Conservation (phyloP, 1,140 invertebrate genomes). For the Drosophila takahashii region DNA sequence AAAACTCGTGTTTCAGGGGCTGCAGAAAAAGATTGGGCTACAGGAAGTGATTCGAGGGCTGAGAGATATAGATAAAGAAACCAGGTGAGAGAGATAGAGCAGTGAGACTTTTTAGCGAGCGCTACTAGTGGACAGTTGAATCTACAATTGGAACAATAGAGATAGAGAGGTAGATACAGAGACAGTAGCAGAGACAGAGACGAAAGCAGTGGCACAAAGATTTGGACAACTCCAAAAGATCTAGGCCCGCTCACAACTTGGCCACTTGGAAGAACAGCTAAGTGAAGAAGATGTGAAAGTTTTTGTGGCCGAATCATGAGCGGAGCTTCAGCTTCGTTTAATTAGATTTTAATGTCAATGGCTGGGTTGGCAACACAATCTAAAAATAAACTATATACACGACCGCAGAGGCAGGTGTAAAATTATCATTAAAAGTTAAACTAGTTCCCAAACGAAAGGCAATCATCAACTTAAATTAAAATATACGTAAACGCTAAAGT, state of each 20-base stretch:
- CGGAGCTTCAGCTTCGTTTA: not conserved
- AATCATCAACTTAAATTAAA: constrained; percentile 7
- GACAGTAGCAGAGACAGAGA: constrained; percentile 22
- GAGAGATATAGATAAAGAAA: constrained; percentile 15
- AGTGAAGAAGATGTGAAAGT: constrained; percentile 30
- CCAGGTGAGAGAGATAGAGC: constrained; percentile 14
- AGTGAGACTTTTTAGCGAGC: constrained; percentile 50
- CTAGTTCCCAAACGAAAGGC: constrained; percentile 14
- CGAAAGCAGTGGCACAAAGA: constrained; percentile 16
- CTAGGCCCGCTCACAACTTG: constrained; percentile 26
- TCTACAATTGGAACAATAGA: constrained; percentile 47
- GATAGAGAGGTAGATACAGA: constrained; percentile 23
- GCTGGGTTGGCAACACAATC: constrained; percentile 29
- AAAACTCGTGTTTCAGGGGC: constrained; percentile 7
- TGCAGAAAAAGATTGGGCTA: constrained; percentile 21
- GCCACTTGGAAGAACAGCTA: constrained; percentile 5
- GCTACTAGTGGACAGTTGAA: constrained; percentile 55
- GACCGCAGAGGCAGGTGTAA: constrained; percentile 1
- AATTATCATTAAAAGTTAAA: constrained; percentile 20
- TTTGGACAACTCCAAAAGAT: constrained; percentile 28
- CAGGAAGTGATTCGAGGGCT: constrained; percentile 27
- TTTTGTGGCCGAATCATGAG: constrained; percentile 23
- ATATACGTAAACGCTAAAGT: constrained; percentile 4
- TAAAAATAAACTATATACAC: constrained; percentile 46
- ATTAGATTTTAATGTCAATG: constrained; percentile 46